Evolutionary conservation across 1,140 invertebrate species (phyloP), one percentile per base, ranked within the genome.

Genomic region (Drosophila willistoni): DNA sequence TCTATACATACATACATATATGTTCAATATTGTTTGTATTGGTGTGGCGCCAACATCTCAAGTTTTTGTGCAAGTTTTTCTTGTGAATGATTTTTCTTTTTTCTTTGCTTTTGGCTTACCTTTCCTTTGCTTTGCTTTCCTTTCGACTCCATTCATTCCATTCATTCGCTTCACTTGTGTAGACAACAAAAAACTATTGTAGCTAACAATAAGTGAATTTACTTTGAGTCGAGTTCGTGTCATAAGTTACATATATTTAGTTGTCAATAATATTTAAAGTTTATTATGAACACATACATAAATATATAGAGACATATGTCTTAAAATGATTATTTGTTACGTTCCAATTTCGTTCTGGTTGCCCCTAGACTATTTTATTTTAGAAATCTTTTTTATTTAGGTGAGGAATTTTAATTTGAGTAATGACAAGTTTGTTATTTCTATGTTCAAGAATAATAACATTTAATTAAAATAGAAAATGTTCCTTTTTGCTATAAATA

Each of bases 11-110:
- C 57, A 25, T 17, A 25, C 44, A 9, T 13, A 34, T 47, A n/a
- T 67, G n/a, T 44, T 42, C 39, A 41, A 3, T 22, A 0, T 17
- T 68, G 19, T 42, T 13, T 62, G 39, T 42, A 19, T 42, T 42
- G 59, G 22, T 36, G 57, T 78, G 76, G 68, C 72, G 76, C 72
- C 72, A 78, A 67, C 61, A 67, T 75, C 68, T 60, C 69, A 84
- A 89, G 69, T 89, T 89, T 86, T 57, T 69, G 64, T 57, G 44
- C 68, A 86, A 76, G 77, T 84, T 84, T 85, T 71, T 71, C 62
- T 81, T 64, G 7, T 80, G 77, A 86, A 71, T 81, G 74, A 56
- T 74, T 81, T 36, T 47, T 55, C 41, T 29, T 12, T 64, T 67
- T 75, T 68, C 71, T 68, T 78, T 63, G 68, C 74, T 72, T 65